A percentile compares a stretch with the other conserved stretches of the same genome.
Conservation (phyloP, 2,888 invertebrate genomes). For the Rotaria socialis region DNA sequence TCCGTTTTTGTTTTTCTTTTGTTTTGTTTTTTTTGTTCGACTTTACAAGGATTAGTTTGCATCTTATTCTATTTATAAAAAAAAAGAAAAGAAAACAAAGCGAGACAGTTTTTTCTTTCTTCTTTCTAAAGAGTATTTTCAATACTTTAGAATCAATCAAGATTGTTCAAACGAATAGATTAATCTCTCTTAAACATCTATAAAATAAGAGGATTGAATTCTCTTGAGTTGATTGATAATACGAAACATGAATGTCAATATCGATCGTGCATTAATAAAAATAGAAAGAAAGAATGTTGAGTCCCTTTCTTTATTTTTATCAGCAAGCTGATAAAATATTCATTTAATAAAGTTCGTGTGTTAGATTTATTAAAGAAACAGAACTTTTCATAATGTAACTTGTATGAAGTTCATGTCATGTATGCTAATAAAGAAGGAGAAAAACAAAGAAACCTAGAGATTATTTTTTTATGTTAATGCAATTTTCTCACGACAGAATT, state of each 20-base stretch:
- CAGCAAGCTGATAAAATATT: not conserved
- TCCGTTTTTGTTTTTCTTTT: not conserved
- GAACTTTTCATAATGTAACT: not conserved
- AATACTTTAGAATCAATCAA: not conserved
- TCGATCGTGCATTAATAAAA: not conserved
- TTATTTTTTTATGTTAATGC: not conserved
- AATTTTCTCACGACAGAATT: not conserved
- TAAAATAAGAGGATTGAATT: not conserved
- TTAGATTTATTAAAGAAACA: not conserved
- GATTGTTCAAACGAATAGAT: not conserved
- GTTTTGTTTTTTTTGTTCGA: not conserved
- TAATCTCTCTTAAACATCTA: not conserved
- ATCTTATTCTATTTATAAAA: not conserved
- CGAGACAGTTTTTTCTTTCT: not conserved
- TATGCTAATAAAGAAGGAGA: not conserved
- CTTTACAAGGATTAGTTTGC: not conserved
- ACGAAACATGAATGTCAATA: slow-evolving; percentile 1
- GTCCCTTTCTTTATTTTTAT: not conserved
- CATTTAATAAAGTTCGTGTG: not conserved
- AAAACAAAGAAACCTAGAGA: not conserved
- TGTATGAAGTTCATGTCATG: not conserved
- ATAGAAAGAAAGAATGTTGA: not conserved
- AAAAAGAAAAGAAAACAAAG: not conserved
- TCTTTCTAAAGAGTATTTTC: not conserved
- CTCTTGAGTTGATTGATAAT: not conserved